Evolutionary conservation across 2,113 vertebrate genomes (phyloP).

Genomic region (Halcyon senegalensis): DNA sequence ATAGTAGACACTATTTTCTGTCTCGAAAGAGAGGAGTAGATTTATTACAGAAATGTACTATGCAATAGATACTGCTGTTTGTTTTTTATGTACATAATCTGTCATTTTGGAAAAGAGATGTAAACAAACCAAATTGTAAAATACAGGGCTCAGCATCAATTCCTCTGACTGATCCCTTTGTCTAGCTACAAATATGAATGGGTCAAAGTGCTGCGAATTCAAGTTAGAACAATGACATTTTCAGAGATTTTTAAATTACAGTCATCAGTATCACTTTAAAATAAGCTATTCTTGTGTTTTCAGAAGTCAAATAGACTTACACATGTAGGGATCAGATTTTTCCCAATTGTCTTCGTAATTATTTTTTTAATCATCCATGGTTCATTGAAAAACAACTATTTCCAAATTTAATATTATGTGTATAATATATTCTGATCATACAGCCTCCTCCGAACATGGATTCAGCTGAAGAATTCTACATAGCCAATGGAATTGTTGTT

Average conservation of each 20-base stretch:
- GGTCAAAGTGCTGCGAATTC: background rate
- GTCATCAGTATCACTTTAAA: background rate
- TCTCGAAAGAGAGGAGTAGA: background rate
- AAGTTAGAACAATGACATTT: background rate
- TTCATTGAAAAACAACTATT: background rate
- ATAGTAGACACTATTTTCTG: background rate
- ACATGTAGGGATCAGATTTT: background rate
- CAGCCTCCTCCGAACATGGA: background rate
- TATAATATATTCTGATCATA: background rate
- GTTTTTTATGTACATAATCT: background rate
- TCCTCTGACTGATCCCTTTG: background rate
- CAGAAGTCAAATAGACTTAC: background rate
- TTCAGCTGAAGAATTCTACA: background rate
- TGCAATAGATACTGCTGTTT: background rate
- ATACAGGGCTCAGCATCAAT: background rate
- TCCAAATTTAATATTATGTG: background rate
- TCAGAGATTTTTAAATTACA: background rate
- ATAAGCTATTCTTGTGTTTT: background rate
- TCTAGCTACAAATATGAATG: background rate
- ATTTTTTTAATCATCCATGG: background rate
- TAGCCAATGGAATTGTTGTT: background rate
- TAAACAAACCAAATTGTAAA: background rate
- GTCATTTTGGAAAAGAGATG: slow-evolving; percentile 1
- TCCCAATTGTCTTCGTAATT: background rate
- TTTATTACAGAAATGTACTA: background rate